phyloP scores from a whole-genome alignment of 2,797 vertebrate species.

The Trachops cirrhosus region DNA sequence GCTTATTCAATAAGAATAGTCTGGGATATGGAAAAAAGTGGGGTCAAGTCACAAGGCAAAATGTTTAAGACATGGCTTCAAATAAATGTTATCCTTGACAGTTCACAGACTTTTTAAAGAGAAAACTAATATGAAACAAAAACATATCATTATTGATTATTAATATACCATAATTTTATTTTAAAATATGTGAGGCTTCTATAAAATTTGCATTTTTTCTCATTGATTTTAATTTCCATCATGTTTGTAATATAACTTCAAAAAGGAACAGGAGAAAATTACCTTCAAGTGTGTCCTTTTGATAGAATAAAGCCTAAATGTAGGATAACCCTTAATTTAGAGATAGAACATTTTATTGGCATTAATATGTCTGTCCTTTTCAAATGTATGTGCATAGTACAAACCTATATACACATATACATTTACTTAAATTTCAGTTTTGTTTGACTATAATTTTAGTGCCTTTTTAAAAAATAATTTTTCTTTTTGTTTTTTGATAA shows the following conservation, averaged over 20 bases:
- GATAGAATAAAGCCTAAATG: background rate
- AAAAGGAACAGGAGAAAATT: background rate
- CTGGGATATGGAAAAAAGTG: background rate
- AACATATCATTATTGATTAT: background rate
- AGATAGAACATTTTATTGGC: background rate
- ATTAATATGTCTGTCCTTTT: background rate
- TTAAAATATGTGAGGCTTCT: background rate
- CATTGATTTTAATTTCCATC: background rate
- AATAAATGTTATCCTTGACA: background rate
- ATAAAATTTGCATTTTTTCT: background rate
- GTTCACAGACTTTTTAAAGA: background rate
- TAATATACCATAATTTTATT: background rate
- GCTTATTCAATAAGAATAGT: background rate
- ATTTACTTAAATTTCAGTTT: constrained; percentile 1
- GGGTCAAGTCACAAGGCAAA: background rate
- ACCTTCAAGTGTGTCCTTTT: background rate
- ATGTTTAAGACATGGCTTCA: background rate
- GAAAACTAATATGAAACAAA: background rate
- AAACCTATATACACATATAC: background rate
- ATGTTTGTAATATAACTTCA: background rate
- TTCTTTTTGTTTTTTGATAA: background rate
- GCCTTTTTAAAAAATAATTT: background rate
- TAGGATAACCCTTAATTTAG: background rate
- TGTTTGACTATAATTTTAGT: constrained; percentile 7
- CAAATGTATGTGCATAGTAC: accelerated